Percentiles rank a stretch among this genome's conserved stretches.
Evolutionary conservation across 2,888 invertebrate species (phyloP).

Genomic region (Xylota segnis): DNA sequence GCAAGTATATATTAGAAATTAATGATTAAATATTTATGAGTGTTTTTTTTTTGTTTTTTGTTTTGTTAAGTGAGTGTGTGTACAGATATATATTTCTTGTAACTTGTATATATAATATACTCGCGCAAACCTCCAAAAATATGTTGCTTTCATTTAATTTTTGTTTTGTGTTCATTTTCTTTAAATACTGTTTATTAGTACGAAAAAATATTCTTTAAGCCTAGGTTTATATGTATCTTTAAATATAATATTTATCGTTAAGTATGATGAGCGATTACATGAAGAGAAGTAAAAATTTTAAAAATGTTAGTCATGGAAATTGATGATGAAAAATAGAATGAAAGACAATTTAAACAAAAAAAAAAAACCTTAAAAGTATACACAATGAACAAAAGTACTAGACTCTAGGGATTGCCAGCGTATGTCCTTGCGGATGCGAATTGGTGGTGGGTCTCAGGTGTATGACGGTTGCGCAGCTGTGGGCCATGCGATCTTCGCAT

Average conservation of each 20-base stretch:
- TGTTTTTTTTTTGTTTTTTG: constrained; percentile 13
- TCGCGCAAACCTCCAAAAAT: constrained; percentile 61
- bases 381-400: constrained; percentile 67
- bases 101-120: constrained; percentile 71
- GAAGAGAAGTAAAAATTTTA: constrained; percentile 53
- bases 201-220: constrained; percentile 69
- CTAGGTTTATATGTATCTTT: constrained; percentile 59
- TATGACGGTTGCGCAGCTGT: constrained; percentile 81
- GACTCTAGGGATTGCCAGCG: constrained; percentile 66
- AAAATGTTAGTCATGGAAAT: constrained; percentile 76
- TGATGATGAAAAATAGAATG: constrained; percentile 60
- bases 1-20: constrained; percentile 47
- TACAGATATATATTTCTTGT: constrained; percentile 44
- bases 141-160: constrained; percentile 29
- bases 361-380: constrained; percentile 67
- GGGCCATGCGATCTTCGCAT: constrained; percentile 99
- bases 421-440: constrained; percentile 23
- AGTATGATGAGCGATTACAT: constrained; percentile 70
- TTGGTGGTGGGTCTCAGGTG: constrained; percentile 47
- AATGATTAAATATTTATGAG: constrained; percentile 69
- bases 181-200: constrained; percentile 75
- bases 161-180: constrained; percentile 12
- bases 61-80: constrained; percentile 36
- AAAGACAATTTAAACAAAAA: constrained; percentile 26
- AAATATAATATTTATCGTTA: constrained; percentile 46